phyloP scores from a whole-genome alignment of 2,888 invertebrate genomes.

The Hypomecis atomaria region DNA sequence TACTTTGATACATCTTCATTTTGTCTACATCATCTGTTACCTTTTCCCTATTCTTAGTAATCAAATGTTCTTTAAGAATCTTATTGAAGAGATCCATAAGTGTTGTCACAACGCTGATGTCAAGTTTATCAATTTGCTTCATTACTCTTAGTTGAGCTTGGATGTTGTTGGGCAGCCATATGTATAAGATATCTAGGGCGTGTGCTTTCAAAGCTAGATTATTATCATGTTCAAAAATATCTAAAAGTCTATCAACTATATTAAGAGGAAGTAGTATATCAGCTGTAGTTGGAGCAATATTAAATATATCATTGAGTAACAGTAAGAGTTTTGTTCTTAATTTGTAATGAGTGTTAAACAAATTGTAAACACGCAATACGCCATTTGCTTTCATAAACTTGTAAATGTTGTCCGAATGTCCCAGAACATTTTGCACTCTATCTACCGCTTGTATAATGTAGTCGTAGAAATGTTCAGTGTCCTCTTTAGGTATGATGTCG shows the following conservation, averaged over 20 bases:
- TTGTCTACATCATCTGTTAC: slow-evolving; percentile 51
- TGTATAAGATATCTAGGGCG: slow-evolving; percentile 59
- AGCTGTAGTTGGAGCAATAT: slow-evolving; percentile 56
- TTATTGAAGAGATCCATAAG: slow-evolving; percentile 67
- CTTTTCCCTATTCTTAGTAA: slow-evolving; percentile 47
- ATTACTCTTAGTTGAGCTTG: slow-evolving; percentile 67
- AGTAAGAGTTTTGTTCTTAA: slow-evolving; percentile 56
- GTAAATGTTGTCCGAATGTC: slow-evolving; percentile 53
- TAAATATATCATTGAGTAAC: slow-evolving; percentile 59
- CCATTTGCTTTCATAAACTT: slow-evolving; percentile 64
- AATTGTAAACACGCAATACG: slow-evolving; percentile 54
- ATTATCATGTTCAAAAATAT: slow-evolving; percentile 64
- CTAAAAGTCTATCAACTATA: slow-evolving; percentile 62
- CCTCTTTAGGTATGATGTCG: slow-evolving; percentile 14
- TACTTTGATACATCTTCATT: slow-evolving; percentile 59
- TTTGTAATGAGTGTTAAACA: slow-evolving; percentile 47
- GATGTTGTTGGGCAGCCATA: slow-evolving; percentile 71
- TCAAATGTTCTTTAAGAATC: slow-evolving; percentile 68
- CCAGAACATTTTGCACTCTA: slow-evolving; percentile 52
- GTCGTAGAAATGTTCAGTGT: slow-evolving; percentile 45
- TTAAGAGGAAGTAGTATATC: slow-evolving; percentile 54
- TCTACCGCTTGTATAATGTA: slow-evolving; percentile 51
- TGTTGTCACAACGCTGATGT: slow-evolving; percentile 51
- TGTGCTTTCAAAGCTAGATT: slow-evolving; percentile 61
- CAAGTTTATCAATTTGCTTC: slow-evolving; percentile 65